phyloP scores from a whole-genome alignment of 2,888 invertebrate genomes.

The Dexiosoma caninum region DNA sequence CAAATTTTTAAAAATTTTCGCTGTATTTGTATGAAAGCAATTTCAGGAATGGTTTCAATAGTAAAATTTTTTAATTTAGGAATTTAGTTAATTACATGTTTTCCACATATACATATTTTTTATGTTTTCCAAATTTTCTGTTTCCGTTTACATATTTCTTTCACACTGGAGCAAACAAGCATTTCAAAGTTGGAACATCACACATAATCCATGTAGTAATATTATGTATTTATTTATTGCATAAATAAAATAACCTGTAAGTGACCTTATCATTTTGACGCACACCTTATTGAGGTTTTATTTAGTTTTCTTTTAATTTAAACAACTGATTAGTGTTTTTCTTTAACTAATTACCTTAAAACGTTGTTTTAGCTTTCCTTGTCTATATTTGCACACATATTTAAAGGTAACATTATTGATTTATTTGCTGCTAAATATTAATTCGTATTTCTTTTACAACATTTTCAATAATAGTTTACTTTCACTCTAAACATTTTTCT shows the following conservation, averaged over 20 bases:
- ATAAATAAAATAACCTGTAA: neutral
- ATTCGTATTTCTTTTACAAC: constrained; percentile 1
- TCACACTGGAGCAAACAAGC: no score
- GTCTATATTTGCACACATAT: neutral
- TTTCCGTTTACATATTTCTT: no score
- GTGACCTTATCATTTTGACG: neutral
- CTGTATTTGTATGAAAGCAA: no score
- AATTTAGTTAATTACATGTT: no score
- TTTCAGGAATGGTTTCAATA: no score
- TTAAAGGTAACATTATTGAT: constrained; percentile 4
- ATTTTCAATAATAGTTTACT: constrained; percentile 40
- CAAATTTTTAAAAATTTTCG: no score
- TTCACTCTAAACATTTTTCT: constrained; percentile 46
- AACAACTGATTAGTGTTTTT: constrained; percentile 7
- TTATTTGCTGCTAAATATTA: constrained; percentile 26
- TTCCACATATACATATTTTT: no score
- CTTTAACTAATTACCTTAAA: constrained; percentile 19
- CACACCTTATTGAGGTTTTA: neutral
- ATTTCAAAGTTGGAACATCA: no score
- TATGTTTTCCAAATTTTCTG: no score
- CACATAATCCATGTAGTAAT: no score
- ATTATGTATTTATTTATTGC: no score
- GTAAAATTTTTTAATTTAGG: no score
- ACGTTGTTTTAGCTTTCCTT: neutral
- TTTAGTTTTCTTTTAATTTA: neutral